Base-by-base conservation (phyloP, 2,113 vertebrate species). In the Macquaria ambigua region DNA sequence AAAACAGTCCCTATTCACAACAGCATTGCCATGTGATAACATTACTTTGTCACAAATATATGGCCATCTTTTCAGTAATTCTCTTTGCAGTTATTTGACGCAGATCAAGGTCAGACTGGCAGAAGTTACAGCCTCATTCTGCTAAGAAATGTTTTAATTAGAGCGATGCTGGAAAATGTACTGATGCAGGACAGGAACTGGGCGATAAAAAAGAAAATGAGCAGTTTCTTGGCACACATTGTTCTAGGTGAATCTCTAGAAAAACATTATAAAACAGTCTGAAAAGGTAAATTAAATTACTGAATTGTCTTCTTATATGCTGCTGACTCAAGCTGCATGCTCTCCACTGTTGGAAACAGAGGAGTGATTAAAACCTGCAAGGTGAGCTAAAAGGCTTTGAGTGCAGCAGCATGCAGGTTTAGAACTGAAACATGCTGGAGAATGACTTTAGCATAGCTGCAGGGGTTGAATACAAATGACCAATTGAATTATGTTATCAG, bases 321-420 rank as follows among this genome's bases (percentile, higher is more conserved):
- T 87, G 87, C 87, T 91, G 79, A 88, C 63, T 84, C 46, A 55
- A 70, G 28, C 79, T 75, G 58, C 69, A 63, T 21, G 75, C 46
- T 55, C 62, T 72, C 52, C 77, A 63, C 74, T 39, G 59, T 8
- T 81, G 59, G 71, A 79, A 81, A 85, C 53, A 81, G 83, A 88
- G 39, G 43, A 79, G 74, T 72, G 74, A 93, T 87, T 81, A 56
- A 53, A 89, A 68, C 50, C 70, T 85, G 74, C 78, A 80, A 84
- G 79, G 75, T 77, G 62, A 85, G 28, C 69, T 31, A 64, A 77
- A 79, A 68, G 6, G 39, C 68, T 34, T 43, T 4, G 62, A 79
- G 77, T 77, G 73, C 25, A 76, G 41, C 64, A 81, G 52, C 56
- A 20, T 52, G 48, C 55, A 52, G 74, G n/a, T 81, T 71, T 28